phyloP scores from a whole-genome alignment of 2,888 invertebrate species.

The Tribolium freemani region DNA sequence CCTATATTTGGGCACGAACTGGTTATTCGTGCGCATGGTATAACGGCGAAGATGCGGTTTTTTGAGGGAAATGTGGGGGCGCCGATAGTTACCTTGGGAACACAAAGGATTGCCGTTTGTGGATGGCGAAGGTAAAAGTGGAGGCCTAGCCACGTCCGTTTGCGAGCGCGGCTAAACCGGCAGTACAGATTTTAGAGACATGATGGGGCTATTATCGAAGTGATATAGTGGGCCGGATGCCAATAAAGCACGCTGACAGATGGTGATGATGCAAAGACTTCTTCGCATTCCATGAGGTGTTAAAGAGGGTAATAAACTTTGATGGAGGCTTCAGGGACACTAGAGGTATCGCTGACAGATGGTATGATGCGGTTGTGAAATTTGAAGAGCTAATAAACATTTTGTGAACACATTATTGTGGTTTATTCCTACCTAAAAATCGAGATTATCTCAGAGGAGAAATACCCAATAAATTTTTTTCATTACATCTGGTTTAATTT shows the following conservation, averaged over 20 bases:
- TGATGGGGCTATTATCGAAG: constrained; percentile 3
- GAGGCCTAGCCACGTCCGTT: constrained; percentile 57
- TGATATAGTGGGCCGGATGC: not conserved
- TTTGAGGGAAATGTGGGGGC: not conserved
- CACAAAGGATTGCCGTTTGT: not conserved
- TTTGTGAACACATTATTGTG: not conserved
- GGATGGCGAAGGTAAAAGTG: constrained; percentile 60
- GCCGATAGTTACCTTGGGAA: constrained; percentile 48
- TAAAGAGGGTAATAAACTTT: not conserved
- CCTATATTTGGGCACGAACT: constrained; percentile 57
- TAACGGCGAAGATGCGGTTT: constrained; percentile 11
- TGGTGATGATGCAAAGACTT: not conserved
- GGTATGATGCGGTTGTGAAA: not conserved
- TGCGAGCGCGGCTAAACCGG: constrained; percentile 56
- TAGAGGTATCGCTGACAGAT: not conserved
- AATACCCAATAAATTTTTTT: too few relatives aligned
- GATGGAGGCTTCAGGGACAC: not conserved
- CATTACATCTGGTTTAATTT: too few relatives aligned
- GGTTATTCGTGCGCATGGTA: constrained; percentile 45
- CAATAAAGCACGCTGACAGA: not conserved
- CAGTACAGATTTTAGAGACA: constrained; percentile 50
- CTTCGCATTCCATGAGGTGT: not conserved
- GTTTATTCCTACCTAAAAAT: not conserved
- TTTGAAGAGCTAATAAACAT: not conserved
- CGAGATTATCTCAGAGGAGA: too few relatives aligned